Conservation (phyloP, 2,888 invertebrate genomes). For the Ernsta delagoae region DNA sequence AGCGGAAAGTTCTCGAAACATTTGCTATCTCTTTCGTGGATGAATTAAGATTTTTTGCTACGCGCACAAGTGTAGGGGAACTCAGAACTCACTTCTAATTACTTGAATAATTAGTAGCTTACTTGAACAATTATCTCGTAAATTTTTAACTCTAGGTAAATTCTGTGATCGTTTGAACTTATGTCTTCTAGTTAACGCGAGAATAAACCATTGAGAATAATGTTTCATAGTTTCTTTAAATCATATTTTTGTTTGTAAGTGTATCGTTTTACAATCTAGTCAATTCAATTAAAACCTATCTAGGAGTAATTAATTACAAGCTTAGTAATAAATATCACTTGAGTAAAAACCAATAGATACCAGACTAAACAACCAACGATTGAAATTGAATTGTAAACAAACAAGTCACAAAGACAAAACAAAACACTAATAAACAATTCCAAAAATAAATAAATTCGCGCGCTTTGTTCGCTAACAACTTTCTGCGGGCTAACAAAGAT, state of each 20-base stretch:
- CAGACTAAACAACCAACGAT: too few species aligned
- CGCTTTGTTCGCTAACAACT: not conserved
- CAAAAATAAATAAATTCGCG: not conserved
- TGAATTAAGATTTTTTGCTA: conserved; percentile 71
- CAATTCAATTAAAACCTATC: too few species aligned
- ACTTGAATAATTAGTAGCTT: conserved; percentile 76
- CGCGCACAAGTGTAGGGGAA: conserved; percentile 47
- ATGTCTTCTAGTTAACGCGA: not conserved
- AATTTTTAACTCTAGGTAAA: conserved; percentile 28
- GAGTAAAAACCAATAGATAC: too few species aligned
- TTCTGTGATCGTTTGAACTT: conserved; percentile 11
- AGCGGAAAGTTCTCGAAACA: too few species aligned
- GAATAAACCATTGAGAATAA: not conserved
- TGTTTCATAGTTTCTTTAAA: not conserved
- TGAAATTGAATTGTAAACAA: too few species aligned
- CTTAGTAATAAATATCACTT: too few species aligned
- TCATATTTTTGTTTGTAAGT: too few species aligned
- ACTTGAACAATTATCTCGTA: conserved; percentile 62
- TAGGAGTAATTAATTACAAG: too few species aligned
- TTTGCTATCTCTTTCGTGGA: conserved; percentile 65
- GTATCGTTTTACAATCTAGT: too few species aligned
- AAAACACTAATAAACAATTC: not conserved
- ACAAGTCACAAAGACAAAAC: too few species aligned
- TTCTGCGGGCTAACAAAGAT: not conserved
- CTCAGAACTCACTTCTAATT: conserved; percentile 67